Conservation (phyloP, 2,888 invertebrate species). For the Pediacus dermestoides region DNA sequence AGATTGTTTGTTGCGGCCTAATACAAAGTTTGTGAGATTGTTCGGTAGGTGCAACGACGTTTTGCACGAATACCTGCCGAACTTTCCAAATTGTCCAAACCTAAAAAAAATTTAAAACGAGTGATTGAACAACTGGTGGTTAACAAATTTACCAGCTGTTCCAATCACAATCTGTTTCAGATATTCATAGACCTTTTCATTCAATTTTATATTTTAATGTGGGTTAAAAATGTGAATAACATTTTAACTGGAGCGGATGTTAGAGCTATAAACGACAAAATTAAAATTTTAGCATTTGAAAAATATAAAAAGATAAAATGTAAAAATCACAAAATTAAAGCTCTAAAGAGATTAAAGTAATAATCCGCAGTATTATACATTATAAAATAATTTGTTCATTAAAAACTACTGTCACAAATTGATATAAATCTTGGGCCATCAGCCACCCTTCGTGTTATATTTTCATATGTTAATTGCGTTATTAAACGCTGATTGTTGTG, state of each 20-base stretch:
- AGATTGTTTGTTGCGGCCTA: constrained; percentile 1
- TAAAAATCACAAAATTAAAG: background rate
- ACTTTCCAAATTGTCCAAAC: background rate
- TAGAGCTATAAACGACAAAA: background rate
- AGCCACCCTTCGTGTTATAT: no score
- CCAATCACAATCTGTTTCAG: constrained; percentile 1
- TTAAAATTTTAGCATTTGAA: background rate
- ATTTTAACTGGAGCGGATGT: constrained; percentile 1
- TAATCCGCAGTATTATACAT: no score
- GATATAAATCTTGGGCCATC: no score
- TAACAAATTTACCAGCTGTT: constrained; percentile 2
- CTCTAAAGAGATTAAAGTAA: background rate
- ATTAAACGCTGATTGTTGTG: no score
- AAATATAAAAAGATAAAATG: background rate
- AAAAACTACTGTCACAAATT: no score
- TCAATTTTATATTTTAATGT: background rate
- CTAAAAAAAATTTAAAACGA: constrained; percentile 1
- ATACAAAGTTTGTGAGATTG: constrained; percentile 1
- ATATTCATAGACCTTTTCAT: background rate
- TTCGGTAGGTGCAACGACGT: constrained; percentile 1
- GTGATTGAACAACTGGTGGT: constrained; percentile 1
- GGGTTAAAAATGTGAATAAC: constrained; percentile 2
- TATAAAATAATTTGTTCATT: no score
- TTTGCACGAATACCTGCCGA: constrained; percentile 1
- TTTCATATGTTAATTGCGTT: no score